Percentiles rank a stretch among this genome's conserved stretches.
These are phyloP conservation scores for Argya squamiceps DNA, from an alignment of 2,797 vertebrate species.

Conservation along the genomic window DNA sequence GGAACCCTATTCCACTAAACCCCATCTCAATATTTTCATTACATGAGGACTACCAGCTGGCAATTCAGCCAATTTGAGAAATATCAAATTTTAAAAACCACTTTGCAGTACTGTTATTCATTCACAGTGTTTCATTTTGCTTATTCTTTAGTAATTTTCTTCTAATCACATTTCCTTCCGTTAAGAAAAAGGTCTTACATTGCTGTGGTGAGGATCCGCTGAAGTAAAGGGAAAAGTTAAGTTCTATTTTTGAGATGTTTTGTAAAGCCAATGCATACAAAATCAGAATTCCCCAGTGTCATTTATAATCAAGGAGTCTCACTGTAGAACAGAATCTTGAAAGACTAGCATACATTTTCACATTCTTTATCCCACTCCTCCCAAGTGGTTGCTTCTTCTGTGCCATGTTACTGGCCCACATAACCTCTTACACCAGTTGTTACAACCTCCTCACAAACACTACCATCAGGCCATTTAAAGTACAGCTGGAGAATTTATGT, in stretches of 20 bases:
- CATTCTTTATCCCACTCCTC: neutral
- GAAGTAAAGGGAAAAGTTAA: neutral
- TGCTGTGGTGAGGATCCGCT: neutral
- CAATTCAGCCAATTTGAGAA: neutral
- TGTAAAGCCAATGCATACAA: neutral
- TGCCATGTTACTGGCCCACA: neutral
- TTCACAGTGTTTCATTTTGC: neutral
- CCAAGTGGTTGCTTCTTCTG: neutral
- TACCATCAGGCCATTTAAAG: neutral
- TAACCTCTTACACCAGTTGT: neutral
- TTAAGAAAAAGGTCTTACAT: neutral
- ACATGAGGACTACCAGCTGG: neutral
- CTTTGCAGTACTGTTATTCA: neutral
- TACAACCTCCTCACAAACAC: neutral
- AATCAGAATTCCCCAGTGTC: neutral
- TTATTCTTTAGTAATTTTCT: neutral
- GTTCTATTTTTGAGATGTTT: neutral
- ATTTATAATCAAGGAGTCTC: neutral
- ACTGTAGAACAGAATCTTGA: neutral
- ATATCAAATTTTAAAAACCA: neutral
- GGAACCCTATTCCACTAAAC: neutral
- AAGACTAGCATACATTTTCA: neutral
- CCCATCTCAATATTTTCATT: neutral
- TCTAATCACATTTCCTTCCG: neutral
- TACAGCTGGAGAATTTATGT: neutral